phyloP scores from a whole-genome alignment of 2,888 invertebrate genomes.

The Idaea aversata region DNA sequence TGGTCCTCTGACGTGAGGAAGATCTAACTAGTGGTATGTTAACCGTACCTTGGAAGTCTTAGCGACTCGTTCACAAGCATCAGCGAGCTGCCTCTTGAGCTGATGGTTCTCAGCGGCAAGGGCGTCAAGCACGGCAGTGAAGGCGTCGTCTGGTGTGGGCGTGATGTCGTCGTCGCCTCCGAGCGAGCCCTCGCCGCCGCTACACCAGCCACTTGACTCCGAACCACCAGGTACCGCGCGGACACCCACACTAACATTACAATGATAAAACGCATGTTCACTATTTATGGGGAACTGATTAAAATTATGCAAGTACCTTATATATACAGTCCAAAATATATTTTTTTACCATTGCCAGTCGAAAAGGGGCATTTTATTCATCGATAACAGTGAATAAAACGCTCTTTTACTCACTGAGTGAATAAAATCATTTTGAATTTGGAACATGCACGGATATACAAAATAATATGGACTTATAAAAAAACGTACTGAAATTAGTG shows the following conservation, averaged over 20 bases:
- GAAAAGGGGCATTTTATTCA: no score
- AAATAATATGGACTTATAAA: no score
- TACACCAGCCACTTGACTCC: slow-evolving; percentile 82
- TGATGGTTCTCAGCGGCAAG: slow-evolving; percentile 91
- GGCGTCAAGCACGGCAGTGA: slow-evolving; percentile 89
- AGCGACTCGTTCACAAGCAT: slow-evolving; percentile 89
- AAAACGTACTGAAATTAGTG: no score
- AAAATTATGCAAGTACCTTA: no score
- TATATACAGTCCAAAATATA: no score
- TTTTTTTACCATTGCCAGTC: no score
- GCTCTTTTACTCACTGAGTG: no score
- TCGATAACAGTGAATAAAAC: no score
- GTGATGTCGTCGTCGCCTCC: slow-evolving; percentile 84
- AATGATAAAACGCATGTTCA: neutral
- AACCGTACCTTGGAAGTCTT: slow-evolving; percentile 89
- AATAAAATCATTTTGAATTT: no score
- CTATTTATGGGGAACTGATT: no score
- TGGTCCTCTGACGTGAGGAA: slow-evolving; percentile 81
- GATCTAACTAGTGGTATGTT: neutral
- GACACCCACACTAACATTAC: slow-evolving; percentile 61
- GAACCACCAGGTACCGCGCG: slow-evolving; percentile 78
- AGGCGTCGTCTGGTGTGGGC: slow-evolving; percentile 81
- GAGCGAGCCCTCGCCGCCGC: slow-evolving; percentile 79
- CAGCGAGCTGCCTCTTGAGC: slow-evolving; percentile 90
- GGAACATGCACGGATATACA: no score